Base-by-base conservation (phyloP, 1,140 invertebrate genomes). In the Drosophila seguyi region DNA sequence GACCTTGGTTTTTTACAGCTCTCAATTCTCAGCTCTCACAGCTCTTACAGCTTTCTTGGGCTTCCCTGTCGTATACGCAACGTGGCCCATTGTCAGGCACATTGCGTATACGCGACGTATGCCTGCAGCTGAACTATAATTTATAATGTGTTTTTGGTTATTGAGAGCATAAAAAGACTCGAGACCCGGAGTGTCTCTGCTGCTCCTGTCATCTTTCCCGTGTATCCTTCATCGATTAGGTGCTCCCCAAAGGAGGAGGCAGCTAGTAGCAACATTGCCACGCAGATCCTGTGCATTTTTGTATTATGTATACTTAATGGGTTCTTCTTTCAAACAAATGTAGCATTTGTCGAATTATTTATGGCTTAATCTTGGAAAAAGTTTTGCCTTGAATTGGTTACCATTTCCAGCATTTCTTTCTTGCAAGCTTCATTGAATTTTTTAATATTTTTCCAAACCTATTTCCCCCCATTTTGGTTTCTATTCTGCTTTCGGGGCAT, bases 141-240 rank as follows among this genome's bases (percentile, higher is more conserved):
- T 87, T 88, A 87, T 87, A 87, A 87, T 84, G 76, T 84, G 63
- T 88, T 84, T 81, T 50, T 57, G 42, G 63, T 44, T 69, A 77
- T 77, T 58, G 72, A 44, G 39, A 52, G 45, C 52, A 57, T 31
- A 63, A 55, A 25, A 4, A 25, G 25, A 25, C 25, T 25, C 29
- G 13, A 1, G 34, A 36, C 39, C 3, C 6, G 1, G 6, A 16
- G 14, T 16, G 3, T 4, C 6, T 41, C 41, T 44, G 4, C 18
- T 50, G 8, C 14, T 65, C 10, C 36, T 53, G 34, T 39, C 39
- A 36, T 47, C 20, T 22, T 13, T 53, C n/a, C n/a, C n/a, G 31
- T 45, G 58, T 25, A 27, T 25, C 6, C 8, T 69, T 3, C 13
- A 45, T 41, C 29, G 58, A 62, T 41, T 57, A 18, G 14, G 60